phyloP scores from a whole-genome alignment of 2,113 vertebrate genomes.

The Percopsis transmontana region DNA sequence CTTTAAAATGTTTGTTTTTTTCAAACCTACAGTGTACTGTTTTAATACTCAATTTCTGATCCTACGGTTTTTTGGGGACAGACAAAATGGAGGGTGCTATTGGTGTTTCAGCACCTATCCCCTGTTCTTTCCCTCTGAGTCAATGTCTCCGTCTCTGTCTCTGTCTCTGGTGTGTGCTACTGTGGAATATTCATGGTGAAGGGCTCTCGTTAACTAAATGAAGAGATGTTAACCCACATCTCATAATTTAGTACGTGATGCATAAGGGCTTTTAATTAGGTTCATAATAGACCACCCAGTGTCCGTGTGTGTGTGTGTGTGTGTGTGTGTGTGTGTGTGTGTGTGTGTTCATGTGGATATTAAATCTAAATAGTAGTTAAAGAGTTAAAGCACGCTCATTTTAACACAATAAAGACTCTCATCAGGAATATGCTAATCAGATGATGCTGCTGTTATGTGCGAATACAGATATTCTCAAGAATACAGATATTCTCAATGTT shows the following conservation, averaged over 20 bases:
- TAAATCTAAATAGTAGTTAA: constrained; percentile 48
- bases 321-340: constrained; percentile 13
- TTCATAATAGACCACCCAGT: constrained; percentile 34
- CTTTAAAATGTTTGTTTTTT: too few relatives aligned
- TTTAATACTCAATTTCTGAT: too few relatives aligned
- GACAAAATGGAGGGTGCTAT: too few relatives aligned
- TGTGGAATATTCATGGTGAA: constrained; percentile 44
- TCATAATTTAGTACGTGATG: constrained; percentile 36
- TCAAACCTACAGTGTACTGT: too few relatives aligned
- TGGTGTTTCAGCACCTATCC: neutral
- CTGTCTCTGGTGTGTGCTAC: neutral
- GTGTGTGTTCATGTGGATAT: constrained; percentile 11
- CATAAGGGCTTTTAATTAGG: constrained; percentile 68
- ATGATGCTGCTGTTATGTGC: constrained; percentile 36
- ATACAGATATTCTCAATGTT: too few relatives aligned
- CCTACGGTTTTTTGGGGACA: too few relatives aligned
- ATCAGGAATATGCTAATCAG: constrained; percentile 43
- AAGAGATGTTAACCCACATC: constrained; percentile 68
- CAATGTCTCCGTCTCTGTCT: constrained; percentile 19
- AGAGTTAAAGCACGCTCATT: constrained; percentile 42
- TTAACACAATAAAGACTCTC: constrained; percentile 55
- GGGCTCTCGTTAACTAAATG: constrained; percentile 48
- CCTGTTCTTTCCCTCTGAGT: neutral
- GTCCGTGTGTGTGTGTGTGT: constrained; percentile 16
- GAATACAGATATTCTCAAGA: too few relatives aligned